Evolutionary conservation across 2,797 vertebrate genomes (phyloP).

Genomic region (Leuciscus waleckii): DNA sequence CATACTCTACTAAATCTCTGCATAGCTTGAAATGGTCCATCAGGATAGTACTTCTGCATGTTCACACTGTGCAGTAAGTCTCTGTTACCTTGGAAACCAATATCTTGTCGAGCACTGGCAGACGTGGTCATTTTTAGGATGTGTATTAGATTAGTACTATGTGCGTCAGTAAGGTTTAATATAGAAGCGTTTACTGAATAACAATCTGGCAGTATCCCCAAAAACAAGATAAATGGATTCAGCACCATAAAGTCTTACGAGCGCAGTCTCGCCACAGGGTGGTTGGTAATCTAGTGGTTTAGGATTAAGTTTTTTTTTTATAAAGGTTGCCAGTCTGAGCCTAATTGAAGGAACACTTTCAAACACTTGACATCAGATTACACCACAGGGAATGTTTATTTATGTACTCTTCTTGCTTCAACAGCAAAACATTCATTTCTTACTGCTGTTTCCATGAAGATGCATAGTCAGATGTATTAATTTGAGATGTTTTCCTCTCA

Average conservation of each 20-base stretch:
- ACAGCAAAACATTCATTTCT: neutral
- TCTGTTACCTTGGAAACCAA: slow-evolving; percentile 61
- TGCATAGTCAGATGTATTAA: neutral
- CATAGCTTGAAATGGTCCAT: slow-evolving; percentile 43
- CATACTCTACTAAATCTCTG: neutral
- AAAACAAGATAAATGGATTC: slow-evolving; percentile 32
- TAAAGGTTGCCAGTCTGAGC: slow-evolving; percentile 5
- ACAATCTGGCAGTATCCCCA: slow-evolving; percentile 34
- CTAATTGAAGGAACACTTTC: neutral
- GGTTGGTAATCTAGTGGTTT: neutral
- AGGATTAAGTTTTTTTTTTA: neutral
- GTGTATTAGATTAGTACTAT: slow-evolving; percentile 59
- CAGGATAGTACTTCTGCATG: slow-evolving; percentile 23
- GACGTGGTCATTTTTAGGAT: slow-evolving; percentile 54
- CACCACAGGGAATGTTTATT: neutral
- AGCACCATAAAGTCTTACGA: neutral
- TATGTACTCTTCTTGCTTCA: neutral
- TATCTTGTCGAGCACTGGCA: slow-evolving; percentile 42
- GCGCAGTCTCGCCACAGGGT: neutral
- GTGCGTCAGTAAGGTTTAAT: slow-evolving; percentile 58
- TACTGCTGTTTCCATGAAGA: slow-evolving; percentile 17
- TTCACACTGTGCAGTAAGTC: slow-evolving; percentile 37
- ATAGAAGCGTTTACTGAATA: slow-evolving; percentile 56
- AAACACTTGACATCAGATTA: slow-evolving; percentile 2
- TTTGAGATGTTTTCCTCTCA: slow-evolving; percentile 13